These are phyloP conservation scores for Actias luna DNA, from an alignment of 2,888 invertebrate genomes.

Conservation along the genomic window DNA sequence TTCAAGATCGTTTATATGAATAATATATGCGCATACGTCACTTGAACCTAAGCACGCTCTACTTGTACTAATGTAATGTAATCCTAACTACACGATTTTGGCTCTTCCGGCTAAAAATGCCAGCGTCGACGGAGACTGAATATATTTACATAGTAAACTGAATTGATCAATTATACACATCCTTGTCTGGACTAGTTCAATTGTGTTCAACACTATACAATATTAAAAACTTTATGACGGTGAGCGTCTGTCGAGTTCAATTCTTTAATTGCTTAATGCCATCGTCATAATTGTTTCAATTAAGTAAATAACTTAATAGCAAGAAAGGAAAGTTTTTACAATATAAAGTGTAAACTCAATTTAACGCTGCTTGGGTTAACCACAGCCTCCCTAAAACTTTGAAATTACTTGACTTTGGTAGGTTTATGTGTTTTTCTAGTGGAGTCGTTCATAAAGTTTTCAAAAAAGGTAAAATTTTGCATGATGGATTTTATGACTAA, in stretches of 20 bases:
- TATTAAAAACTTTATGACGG: background rate
- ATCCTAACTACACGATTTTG: background rate
- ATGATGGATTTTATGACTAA: no score
- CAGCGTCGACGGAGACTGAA: background rate
- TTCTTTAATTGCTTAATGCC: constrained; percentile 67
- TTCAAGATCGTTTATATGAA: background rate
- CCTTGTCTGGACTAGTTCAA: constrained; percentile 4
- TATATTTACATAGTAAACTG: constrained; percentile 4
- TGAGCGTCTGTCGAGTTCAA: constrained; percentile 51
- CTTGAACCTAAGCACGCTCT: background rate
- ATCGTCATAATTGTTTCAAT: constrained; percentile 60
- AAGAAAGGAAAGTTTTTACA: background rate
- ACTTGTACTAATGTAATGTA: background rate
- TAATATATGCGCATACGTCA: background rate
- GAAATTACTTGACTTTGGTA: no score
- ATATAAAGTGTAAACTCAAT: no score
- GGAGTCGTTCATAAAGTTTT: no score
- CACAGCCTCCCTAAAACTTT: no score
- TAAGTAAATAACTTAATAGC: constrained; percentile 32
- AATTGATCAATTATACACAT: constrained; percentile 3
- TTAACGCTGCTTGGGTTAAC: no score
- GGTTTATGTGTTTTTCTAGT: no score
- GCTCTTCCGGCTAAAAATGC: constrained; percentile 1
- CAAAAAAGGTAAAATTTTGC: no score
- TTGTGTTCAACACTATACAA: background rate